Percentiles rank a stretch among this genome's conserved stretches.
phyloP scores from a whole-genome alignment of 2,888 invertebrate species.

The Agrochola lota region DNA sequence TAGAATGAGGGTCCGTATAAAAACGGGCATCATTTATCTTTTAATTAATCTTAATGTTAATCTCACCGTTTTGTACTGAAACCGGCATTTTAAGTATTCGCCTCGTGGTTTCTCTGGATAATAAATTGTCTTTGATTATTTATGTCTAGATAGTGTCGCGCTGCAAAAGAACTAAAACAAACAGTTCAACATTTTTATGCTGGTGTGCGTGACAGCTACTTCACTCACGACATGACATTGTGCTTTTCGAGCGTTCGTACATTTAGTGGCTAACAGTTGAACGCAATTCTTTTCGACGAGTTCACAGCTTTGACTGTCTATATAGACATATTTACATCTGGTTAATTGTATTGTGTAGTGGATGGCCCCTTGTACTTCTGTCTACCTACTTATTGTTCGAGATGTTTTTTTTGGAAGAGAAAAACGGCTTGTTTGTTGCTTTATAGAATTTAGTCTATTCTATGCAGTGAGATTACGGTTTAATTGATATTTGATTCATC shows the following conservation, averaged over 20 bases:
- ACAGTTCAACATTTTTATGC: too few relatives aligned
- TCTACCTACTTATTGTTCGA: slow-evolving; percentile 11
- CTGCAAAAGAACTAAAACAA: too few relatives aligned
- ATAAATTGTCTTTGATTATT: slow-evolving; percentile 16
- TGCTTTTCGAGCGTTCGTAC: too few relatives aligned
- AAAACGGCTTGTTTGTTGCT: not conserved
- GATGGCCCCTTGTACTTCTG: not conserved
- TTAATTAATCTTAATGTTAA: slow-evolving; percentile 62
- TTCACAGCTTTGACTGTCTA: too few relatives aligned
- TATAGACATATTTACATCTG: too few relatives aligned
- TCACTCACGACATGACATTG: too few relatives aligned
- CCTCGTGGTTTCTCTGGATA: slow-evolving; percentile 8
- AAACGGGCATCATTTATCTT: slow-evolving; percentile 53
- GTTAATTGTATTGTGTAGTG: slow-evolving; percentile 16
- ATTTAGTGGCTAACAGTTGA: too few relatives aligned
- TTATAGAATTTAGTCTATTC: not conserved
- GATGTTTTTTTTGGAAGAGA: not conserved
- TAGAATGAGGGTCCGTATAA: slow-evolving; percentile 27
- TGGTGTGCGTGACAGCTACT: too few relatives aligned
- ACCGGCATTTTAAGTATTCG: slow-evolving; percentile 29
- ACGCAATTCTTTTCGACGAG: too few relatives aligned
- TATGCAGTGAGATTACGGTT: not conserved
- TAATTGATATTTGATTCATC: not conserved
- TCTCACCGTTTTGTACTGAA: slow-evolving; percentile 36
- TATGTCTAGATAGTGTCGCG: too few relatives aligned